Evolutionary conservation across 2,888 invertebrate species (phyloP).

Genomic region (Drosophila percnosoma): DNA sequence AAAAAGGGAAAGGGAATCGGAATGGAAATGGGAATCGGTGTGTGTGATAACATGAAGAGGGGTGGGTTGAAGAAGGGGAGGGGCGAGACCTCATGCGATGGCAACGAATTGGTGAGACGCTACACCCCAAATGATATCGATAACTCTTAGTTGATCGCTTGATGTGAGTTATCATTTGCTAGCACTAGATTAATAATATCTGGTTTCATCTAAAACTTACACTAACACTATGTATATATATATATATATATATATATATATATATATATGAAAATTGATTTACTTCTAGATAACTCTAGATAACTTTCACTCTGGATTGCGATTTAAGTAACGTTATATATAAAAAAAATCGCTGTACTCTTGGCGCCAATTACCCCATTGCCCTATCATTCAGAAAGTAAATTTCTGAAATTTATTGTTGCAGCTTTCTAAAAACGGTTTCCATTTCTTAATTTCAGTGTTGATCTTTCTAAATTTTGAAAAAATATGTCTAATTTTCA

Average conservation of each 20-base stretch:
- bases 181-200: neutral
- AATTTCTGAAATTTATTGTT: neutral
- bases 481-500: neutral
- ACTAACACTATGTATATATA: neutral
- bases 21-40: constrained; percentile 11
- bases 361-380: neutral
- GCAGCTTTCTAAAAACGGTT: neutral
- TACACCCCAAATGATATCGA: constrained; percentile 1
- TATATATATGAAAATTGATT: neutral
- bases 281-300: neutral
- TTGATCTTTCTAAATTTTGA: neutral
- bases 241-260: too few relatives aligned
- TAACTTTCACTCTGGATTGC: neutral
- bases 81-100: neutral
- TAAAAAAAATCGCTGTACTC: neutral
- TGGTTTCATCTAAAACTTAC: neutral
- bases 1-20: constrained; percentile 34
- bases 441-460: neutral
- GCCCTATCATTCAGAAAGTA: neutral
- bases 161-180: neutral
- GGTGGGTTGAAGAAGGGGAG: neutral
- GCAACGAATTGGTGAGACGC: constrained; percentile 21
- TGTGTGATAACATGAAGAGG: neutral
- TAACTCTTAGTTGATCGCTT: neutral
- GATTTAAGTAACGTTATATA: neutral